Conservation (phyloP, 2,888 invertebrate species). For the Dasysyrphus tricinctus region DNA sequence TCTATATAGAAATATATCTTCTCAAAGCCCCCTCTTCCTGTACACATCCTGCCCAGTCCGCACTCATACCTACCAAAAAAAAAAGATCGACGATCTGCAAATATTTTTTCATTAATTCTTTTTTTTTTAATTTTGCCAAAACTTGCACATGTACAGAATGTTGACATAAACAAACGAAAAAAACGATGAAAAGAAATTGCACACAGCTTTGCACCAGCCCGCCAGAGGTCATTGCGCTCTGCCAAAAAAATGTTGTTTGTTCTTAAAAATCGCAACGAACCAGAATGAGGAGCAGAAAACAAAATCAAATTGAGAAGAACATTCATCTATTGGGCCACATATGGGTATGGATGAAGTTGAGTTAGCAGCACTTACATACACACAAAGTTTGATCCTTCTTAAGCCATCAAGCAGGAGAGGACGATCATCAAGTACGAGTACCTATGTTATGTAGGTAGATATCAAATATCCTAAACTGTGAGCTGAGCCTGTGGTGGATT, state of each 20-base stretch:
- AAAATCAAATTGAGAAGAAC: constrained; percentile 15
- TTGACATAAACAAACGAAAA: constrained; percentile 64
- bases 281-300: constrained; percentile 31
- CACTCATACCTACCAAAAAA: constrained; percentile 46
- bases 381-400: neutral
- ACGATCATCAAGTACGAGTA: constrained; percentile 30
- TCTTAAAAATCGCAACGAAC: constrained; percentile 68
- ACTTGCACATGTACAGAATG: constrained; percentile 59
- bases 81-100: constrained; percentile 57
- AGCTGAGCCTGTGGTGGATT: neutral
- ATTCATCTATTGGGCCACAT: constrained; percentile 52
- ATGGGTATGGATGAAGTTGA: neutral
- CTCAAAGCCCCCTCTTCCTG: constrained; percentile 12
- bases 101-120: constrained; percentile 15
- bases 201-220: constrained; percentile 50
- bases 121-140: constrained; percentile 41
- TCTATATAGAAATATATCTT: constrained; percentile 57
- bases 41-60: constrained; percentile 49
- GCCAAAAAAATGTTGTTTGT: constrained; percentile 65
- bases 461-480: constrained; percentile 53
- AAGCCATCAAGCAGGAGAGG: constrained; percentile 11
- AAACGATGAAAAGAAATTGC: constrained; percentile 40
- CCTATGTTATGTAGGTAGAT: no score
- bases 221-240: constrained; percentile 70
- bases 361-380: constrained; percentile 7